These are phyloP conservation scores for Conus canariensis DNA, from an alignment of 2,888 invertebrate species.

Conservation along the genomic window DNA sequence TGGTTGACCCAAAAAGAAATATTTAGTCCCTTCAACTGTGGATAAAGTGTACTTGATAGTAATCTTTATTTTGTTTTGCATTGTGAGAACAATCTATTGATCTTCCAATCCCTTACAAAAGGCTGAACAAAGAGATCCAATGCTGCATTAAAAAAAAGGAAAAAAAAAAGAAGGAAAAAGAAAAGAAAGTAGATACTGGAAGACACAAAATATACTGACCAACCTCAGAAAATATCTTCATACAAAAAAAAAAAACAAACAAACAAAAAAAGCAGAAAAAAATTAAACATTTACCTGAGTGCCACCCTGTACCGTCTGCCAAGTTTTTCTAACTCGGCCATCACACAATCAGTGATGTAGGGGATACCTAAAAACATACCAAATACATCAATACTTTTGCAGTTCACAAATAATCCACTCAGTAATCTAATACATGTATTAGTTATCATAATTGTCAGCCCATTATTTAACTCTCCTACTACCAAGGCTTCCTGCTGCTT, in stretches of 20 bases:
- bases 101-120: background rate
- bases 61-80: too few relatives aligned
- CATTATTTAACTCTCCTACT: background rate
- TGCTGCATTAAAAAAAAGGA: background rate
- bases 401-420: background rate
- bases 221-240: too few relatives aligned
- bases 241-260: background rate
- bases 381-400: background rate
- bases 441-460: background rate
- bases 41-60: too few relatives aligned
- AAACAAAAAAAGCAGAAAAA: background rate
- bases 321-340: constrained; percentile 97
- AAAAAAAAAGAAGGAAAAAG: too few relatives aligned
- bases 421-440: background rate
- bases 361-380: constrained; percentile 87
- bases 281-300: constrained; percentile 81
- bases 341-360: constrained; percentile 98
- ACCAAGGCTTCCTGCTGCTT: background rate
- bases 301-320: constrained; percentile 97
- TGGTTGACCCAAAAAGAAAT: too few relatives aligned
- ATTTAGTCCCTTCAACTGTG: too few relatives aligned
- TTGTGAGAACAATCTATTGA: background rate
- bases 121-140: background rate
- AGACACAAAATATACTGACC: too few relatives aligned
- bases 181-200: too few relatives aligned